Conservation (phyloP, 23 tunicate genomes). For the Diplosoma virens region DNA sequence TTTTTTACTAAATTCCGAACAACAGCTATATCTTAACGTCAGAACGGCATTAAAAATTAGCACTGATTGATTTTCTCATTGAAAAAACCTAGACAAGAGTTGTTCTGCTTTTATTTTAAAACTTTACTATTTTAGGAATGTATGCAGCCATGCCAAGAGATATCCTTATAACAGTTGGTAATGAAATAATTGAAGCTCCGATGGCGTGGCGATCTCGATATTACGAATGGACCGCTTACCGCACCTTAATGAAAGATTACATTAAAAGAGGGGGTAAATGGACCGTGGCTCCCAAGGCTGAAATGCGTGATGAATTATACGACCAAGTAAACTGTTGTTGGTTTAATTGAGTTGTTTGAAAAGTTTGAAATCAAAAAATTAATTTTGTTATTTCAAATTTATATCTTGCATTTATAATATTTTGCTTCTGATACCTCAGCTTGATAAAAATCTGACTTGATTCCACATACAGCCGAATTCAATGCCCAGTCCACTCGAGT, state of each 20-base stretch:
- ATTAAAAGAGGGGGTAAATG: constrained; percentile 88
- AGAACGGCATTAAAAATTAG: too few species aligned
- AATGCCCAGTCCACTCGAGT: too few species aligned
- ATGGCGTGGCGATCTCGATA: constrained; percentile 98
- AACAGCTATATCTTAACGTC: too few species aligned
- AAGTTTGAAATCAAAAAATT: background rate
- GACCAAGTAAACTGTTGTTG: constrained; percentile 49
- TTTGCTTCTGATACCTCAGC: too few species aligned
- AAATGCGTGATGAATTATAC: constrained; percentile 83
- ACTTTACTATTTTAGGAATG: constrained; percentile 48
- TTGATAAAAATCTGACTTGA: too few species aligned
- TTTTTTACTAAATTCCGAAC: too few species aligned
- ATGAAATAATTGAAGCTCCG: constrained; percentile 96
- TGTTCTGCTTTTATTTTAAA: background rate
- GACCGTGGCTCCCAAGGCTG: constrained; percentile 92
- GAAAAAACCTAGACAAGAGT: too few species aligned
- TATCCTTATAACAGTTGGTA: constrained; percentile 78
- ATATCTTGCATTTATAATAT: too few species aligned
- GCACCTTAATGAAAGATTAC: constrained; percentile 81
- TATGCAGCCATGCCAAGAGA: constrained; percentile 98
- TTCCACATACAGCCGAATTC: too few species aligned
- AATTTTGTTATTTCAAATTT: too few species aligned
- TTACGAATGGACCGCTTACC: constrained; percentile 89
- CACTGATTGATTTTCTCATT: too few species aligned
- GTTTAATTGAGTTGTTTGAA: background rate